Conservation (phyloP, 2,797 vertebrate species). For the Rhabdomys pumilio region DNA sequence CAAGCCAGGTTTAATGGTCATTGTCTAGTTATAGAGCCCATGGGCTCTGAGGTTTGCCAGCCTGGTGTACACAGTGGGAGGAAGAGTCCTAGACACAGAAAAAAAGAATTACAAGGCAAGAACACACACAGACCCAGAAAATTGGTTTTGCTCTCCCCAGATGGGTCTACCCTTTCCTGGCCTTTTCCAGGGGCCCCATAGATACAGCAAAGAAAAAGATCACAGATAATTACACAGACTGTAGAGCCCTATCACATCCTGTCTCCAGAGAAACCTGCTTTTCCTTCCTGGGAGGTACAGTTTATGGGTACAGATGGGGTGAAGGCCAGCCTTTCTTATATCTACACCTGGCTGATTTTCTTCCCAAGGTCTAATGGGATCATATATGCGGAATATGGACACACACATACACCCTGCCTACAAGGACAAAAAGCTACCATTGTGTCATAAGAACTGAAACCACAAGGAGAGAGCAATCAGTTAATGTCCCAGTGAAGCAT, state of each 20-base stretch:
- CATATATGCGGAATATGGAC: neutral
- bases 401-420: neutral
- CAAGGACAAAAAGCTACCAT: conserved; percentile 28
- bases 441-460: conserved; percentile 37
- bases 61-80: conserved; percentile 68
- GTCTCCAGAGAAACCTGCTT: conserved; percentile 76
- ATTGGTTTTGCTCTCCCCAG: conserved; percentile 36
- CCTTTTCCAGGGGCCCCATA: conserved; percentile 48
- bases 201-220: conserved; percentile 53
- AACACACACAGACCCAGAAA: conserved; percentile 61
- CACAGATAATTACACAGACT: conserved; percentile 62
- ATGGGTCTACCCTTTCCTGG: conserved; percentile 19
- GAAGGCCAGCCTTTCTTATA: conserved; percentile 40
- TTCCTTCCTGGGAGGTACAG: conserved; percentile 71
- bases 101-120: conserved; percentile 65
- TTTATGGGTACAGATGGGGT: conserved; percentile 27
- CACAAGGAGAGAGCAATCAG: neutral
- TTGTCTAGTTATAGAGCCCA: conserved; percentile 78
- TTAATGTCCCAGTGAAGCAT: neutral
- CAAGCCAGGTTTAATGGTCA: conserved; percentile 86
- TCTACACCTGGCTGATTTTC: conserved; percentile 38
- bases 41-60: conserved; percentile 75
- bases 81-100: conserved; percentile 14
- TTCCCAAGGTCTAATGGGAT: conserved; percentile 37
- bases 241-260: conserved; percentile 66